Evolutionary conservation across 2,797 vertebrate genomes (phyloP).

Genomic region (Scomberomorus guttatus): DNA sequence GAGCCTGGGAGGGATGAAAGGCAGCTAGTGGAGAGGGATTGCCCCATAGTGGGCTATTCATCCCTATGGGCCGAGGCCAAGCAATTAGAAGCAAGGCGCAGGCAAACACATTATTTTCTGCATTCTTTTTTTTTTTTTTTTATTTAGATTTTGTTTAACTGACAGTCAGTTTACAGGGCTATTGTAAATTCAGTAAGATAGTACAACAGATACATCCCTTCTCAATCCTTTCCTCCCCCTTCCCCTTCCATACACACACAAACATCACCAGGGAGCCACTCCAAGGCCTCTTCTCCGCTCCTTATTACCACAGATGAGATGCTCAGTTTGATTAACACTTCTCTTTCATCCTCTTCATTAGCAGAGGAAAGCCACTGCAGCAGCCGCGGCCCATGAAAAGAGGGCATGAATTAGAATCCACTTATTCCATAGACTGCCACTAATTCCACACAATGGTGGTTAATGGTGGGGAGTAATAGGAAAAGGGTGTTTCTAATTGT

Average conservation of each 20-base stretch:
- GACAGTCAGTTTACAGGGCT: constrained; percentile 11
- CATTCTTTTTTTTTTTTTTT: constrained; percentile 24
- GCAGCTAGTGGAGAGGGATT: constrained; percentile 48
- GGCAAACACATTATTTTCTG: constrained; percentile 37
- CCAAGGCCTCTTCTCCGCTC: constrained; percentile 61
- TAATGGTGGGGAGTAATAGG: constrained; percentile 73
- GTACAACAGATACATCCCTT: constrained; percentile 6
- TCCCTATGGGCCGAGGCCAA: constrained; percentile 39
- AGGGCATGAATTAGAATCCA: constrained; percentile 78
- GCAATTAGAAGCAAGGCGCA: constrained; percentile 55
- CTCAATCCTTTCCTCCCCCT: neutral
- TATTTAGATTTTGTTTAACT: constrained; percentile 33
- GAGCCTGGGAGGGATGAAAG: constrained; percentile 66
- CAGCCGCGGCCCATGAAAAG: constrained; percentile 55
- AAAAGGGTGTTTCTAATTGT: constrained; percentile 79
- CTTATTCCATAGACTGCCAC: constrained; percentile 67
- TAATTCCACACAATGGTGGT: constrained; percentile 71
- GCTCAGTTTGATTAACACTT: constrained; percentile 80
- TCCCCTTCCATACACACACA: constrained; percentile 27
- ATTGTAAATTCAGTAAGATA: constrained; percentile 17
- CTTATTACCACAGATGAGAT: constrained; percentile 76
- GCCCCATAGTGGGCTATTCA: constrained; percentile 30
- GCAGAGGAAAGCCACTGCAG: constrained; percentile 58
- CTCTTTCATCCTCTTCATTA: constrained; percentile 82
- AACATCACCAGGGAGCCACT: constrained; percentile 57